Evolutionary conservation across 2,797 vertebrate species (phyloP).

Genomic region (Euthynnus affinis): DNA sequence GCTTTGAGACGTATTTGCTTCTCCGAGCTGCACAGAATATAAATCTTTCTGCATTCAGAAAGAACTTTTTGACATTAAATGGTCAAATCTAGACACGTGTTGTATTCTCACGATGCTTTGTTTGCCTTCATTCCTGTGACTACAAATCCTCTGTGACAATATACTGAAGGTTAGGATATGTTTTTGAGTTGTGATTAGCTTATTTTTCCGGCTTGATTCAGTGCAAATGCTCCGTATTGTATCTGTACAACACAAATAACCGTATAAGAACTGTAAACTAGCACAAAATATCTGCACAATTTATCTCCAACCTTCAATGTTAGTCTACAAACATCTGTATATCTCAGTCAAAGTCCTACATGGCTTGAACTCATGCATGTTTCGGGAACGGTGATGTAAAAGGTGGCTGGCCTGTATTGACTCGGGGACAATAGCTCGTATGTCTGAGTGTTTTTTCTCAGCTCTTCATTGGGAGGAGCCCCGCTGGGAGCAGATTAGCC

Average conservation of each 20-base stretch:
- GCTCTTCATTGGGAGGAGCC: slow-evolving; percentile 67
- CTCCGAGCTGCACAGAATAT: neutral
- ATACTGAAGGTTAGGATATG: too few relatives aligned
- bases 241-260: neutral
- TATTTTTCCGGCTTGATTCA: neutral
- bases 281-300: neutral
- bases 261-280: neutral
- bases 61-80: neutral
- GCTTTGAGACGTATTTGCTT: neutral
- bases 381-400: neutral
- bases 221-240: neutral
- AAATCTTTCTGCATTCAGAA: neutral
- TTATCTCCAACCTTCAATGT: neutral
- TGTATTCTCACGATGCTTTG: neutral
- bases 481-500: slow-evolving; percentile 80
- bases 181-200: too few relatives aligned
- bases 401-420: slow-evolving; percentile 1
- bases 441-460: slow-evolving; percentile 54
- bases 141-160: too few relatives aligned
- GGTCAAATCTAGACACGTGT: neutral
- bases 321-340: neutral
- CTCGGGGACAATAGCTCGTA: slow-evolving; percentile 60
- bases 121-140: neutral
- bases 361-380: neutral
- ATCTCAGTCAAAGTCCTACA: neutral